Conservation (phyloP, 1,140 invertebrate species). For the Leguminivora glycinivorella region DNA sequence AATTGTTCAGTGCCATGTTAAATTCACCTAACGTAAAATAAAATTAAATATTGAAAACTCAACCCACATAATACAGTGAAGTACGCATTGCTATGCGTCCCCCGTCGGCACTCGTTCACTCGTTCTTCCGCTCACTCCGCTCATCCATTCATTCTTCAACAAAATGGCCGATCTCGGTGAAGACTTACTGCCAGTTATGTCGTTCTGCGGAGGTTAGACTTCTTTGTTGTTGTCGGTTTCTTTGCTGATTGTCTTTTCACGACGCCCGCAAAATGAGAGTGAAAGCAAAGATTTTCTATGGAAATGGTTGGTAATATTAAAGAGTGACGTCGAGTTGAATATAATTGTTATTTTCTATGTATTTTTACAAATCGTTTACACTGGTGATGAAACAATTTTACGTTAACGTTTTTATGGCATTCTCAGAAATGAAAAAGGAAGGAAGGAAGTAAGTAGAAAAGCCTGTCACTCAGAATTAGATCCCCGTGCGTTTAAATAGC, state of each 20-base stretch:
- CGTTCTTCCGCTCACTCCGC: constrained; percentile 5
- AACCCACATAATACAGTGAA: constrained; percentile 16
- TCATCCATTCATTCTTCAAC: constrained; percentile 14
- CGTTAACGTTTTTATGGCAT: too few species aligned
- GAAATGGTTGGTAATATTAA: neutral
- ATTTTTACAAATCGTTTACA: neutral
- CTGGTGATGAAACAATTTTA: too few species aligned
- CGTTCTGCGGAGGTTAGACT: neutral
- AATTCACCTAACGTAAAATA: constrained; percentile 13
- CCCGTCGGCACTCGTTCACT: constrained; percentile 14
- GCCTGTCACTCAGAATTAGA: too few species aligned
- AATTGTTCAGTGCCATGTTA: neutral
- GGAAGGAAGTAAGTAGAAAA: too few species aligned
- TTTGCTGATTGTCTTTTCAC: constrained; percentile 17
- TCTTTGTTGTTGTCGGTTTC: constrained; percentile 18
- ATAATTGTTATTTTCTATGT: neutral
- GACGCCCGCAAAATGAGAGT: constrained; percentile 9
- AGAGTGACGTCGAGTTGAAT: neutral
- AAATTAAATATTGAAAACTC: constrained; percentile 23
- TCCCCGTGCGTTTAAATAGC: too few species aligned
- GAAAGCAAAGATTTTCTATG: constrained; percentile 2
- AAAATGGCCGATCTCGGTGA: neutral
- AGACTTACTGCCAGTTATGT: neutral
- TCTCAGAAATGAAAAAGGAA: too few species aligned
- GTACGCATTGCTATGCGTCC: constrained; percentile 22